A percentile compares a stretch with the other conserved stretches of the same genome.
phyloP scores from a whole-genome alignment of 2,113 vertebrate genomes.

The Nibea albiflora region DNA sequence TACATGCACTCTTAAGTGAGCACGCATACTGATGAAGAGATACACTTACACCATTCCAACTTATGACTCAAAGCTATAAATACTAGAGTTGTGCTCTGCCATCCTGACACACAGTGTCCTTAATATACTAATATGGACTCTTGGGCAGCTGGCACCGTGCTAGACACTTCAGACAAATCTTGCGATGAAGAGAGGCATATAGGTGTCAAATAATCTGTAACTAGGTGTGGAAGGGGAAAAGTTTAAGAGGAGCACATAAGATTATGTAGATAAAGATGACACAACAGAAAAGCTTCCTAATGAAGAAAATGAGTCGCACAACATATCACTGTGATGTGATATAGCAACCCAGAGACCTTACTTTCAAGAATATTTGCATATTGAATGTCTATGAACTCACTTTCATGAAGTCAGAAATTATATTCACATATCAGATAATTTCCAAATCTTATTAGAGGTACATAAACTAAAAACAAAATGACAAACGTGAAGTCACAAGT shows the following conservation, averaged over 20 bases:
- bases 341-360: not conserved
- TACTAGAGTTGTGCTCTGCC: slow-evolving; percentile 65
- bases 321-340: not conserved
- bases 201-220: slow-evolving; percentile 59
- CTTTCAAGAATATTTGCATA: not conserved
- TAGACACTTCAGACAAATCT: slow-evolving; percentile 59
- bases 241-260: not conserved
- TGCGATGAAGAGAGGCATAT: slow-evolving; percentile 55
- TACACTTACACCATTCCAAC: slow-evolving; percentile 67
- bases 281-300: not conserved
- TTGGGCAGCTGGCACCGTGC: slow-evolving; percentile 47
- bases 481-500: no score
- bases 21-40: slow-evolving; percentile 70
- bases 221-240: slow-evolving; percentile 37
- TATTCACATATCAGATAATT: no score
- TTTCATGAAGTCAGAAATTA: no score
- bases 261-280: not conserved
- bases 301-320: not conserved
- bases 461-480: no score
- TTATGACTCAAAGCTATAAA: slow-evolving; percentile 82
- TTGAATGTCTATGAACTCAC: no score
- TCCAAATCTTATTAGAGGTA: no score
- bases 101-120: slow-evolving; percentile 65
- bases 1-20: slow-evolving; percentile 60
- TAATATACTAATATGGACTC: slow-evolving; percentile 77